Percentiles rank a stretch among this genome's conserved stretches.
Conservation (phyloP, 2,797 vertebrate genomes). For the Limosa lapponica region DNA sequence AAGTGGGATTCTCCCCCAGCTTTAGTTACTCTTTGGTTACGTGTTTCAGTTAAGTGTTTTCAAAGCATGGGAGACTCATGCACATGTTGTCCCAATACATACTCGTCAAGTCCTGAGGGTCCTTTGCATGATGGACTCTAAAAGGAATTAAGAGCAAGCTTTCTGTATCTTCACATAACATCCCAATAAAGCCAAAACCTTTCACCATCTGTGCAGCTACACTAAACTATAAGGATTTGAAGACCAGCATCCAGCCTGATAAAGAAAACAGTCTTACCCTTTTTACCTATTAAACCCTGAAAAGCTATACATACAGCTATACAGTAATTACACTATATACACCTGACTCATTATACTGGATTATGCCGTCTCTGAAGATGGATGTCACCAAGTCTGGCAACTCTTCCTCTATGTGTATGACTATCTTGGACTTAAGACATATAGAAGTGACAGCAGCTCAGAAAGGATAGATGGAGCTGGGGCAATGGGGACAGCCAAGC, state of each 20-base stretch:
- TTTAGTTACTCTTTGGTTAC: not conserved
- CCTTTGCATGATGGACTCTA: not conserved
- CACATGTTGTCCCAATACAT: not conserved
- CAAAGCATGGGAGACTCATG: accelerated
- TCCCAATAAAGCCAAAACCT: not conserved
- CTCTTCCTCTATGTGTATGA: not conserved
- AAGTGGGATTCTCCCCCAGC: not conserved
- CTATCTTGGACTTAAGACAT: not conserved
- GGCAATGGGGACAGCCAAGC: not conserved
- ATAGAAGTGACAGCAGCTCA: not conserved
- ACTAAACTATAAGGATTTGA: not conserved
- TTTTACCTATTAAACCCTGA: not conserved
- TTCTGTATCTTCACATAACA: not conserved
- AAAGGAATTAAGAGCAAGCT: not conserved
- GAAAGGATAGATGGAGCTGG: not conserved
- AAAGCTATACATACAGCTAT: not conserved
- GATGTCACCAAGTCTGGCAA: not conserved
- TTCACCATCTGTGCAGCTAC: not conserved
- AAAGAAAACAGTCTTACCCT: not conserved
- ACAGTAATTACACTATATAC: not conserved
- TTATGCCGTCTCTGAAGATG: not conserved
- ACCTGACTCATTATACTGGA: not conserved
- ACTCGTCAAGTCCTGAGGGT: not conserved
- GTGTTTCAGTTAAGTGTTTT: not conserved
- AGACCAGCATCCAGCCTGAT: not conserved